phyloP scores from a whole-genome alignment of 2,888 invertebrate genomes.

The Scaeva pyrastri region DNA sequence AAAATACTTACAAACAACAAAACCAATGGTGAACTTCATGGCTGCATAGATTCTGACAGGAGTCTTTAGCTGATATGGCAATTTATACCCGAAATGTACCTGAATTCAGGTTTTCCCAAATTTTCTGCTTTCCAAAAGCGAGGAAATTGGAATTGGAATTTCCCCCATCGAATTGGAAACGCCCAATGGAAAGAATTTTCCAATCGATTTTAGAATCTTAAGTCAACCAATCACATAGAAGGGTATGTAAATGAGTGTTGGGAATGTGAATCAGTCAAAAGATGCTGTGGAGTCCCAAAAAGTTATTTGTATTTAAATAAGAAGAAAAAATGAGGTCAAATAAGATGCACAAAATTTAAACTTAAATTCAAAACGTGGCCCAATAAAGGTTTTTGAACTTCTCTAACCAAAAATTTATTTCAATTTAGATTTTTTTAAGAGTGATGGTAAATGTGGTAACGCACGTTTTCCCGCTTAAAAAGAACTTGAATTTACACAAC shows the following conservation, averaged over 20 bases:
- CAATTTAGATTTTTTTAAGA: too few species aligned
- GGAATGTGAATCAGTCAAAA: too few species aligned
- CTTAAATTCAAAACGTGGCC: too few species aligned
- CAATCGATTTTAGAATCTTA: background rate
- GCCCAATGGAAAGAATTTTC: conserved; percentile 15
- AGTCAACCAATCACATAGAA: background rate
- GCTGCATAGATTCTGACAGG: conserved; percentile 43
- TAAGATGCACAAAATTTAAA: too few species aligned
- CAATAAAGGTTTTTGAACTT: too few species aligned
- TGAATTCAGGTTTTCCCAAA: background rate
- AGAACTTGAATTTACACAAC: too few species aligned
- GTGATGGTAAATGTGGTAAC: too few species aligned
- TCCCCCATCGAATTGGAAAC: background rate
- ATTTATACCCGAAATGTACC: conserved; percentile 44
- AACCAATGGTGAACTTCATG: conserved; percentile 55
- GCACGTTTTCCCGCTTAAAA: too few species aligned
- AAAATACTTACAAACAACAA: conserved; percentile 54
- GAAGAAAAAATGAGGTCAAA: too few species aligned
- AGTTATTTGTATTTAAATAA: too few species aligned
- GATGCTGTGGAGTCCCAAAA: too few species aligned
- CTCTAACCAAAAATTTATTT: too few species aligned
- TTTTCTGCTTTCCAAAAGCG: background rate
- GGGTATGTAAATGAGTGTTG: background rate
- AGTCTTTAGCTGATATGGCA: background rate
- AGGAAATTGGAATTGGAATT: background rate